Conservation (phyloP, 30 jellyfish, hydroid and myxozoan genomes). For the Nemopilema nomurai region DNA sequence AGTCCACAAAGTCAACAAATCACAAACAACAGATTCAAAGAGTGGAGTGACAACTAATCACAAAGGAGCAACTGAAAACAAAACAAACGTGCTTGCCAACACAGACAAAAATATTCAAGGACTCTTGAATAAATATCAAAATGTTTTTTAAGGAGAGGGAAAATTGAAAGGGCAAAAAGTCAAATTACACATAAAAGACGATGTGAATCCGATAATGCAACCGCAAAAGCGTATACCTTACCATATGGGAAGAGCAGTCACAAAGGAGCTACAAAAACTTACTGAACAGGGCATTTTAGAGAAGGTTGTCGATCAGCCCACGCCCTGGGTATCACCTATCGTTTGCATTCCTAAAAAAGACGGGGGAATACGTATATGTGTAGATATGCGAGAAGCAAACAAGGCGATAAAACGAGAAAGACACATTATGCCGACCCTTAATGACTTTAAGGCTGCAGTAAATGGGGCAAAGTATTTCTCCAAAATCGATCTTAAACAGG, state of each 20-base stretch:
- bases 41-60: conserved; percentile 8
- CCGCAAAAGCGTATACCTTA: conserved; percentile 67
- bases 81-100: background rate
- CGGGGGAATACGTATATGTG: conserved; percentile 57
- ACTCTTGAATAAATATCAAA: conserved; percentile 16
- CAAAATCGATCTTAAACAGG: conserved; percentile 45
- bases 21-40: conserved; percentile 3
- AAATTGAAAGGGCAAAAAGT: conserved; percentile 31
- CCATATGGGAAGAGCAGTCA: conserved; percentile 47
- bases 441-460: conserved; percentile 57
- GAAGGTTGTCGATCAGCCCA: conserved; percentile 52
- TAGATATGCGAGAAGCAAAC: conserved; percentile 62
- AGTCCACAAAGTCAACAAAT: conserved; percentile 32
- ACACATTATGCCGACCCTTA: conserved; percentile 52
- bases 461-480: conserved; percentile 53
- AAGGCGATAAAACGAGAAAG: conserved; percentile 47
- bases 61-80: conserved; percentile 19
- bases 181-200: conserved; percentile 35
- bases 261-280: conserved; percentile 39
- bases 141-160: conserved; percentile 39
- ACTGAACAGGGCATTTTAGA: conserved; percentile 48
- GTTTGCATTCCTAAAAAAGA: conserved; percentile 52
- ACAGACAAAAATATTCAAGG: conserved; percentile 25
- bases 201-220: conserved; percentile 45
- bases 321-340: conserved; percentile 55